phyloP scores from a whole-genome alignment of 2,888 invertebrate genomes.

The Agrochola litura region DNA sequence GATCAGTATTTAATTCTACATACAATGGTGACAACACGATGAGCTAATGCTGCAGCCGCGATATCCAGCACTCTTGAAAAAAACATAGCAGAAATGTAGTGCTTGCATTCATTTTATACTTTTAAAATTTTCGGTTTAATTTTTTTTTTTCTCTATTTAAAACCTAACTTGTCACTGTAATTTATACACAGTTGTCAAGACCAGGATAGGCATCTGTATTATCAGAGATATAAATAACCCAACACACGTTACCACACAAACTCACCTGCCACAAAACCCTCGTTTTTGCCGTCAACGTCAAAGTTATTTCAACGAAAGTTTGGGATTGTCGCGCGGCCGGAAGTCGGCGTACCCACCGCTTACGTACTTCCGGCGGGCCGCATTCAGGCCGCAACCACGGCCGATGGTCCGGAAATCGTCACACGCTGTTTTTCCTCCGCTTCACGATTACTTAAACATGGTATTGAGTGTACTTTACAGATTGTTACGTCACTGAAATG shows the following conservation, averaged over 20 bases:
- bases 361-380: constrained; percentile 62
- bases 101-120: too few relatives aligned
- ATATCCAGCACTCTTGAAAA: too few relatives aligned
- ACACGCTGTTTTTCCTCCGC: constrained; percentile 56
- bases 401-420: constrained; percentile 72
- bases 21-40: too few relatives aligned
- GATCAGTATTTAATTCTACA: too few relatives aligned
- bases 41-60: too few relatives aligned
- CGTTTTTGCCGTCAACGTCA: constrained; percentile 60
- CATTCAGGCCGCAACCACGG: constrained; percentile 55
- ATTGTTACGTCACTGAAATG: constrained; percentile 21
- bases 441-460: constrained; percentile 56
- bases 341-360: constrained; percentile 63
- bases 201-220: not conserved
- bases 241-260: constrained; percentile 9
- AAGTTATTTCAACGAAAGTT: constrained; percentile 65
- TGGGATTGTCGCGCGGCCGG: constrained; percentile 65
- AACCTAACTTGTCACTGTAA: too few relatives aligned
- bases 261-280: constrained; percentile 37
- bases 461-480: constrained; percentile 44
- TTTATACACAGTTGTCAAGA: not conserved
- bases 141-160: too few relatives aligned
- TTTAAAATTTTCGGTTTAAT: too few relatives aligned
- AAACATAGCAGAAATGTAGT: too few relatives aligned
- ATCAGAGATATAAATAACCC: not conserved